A percentile compares a stretch with the other conserved stretches of the same genome.
These are phyloP conservation scores for Trachemys scripta DNA, from an alignment of 2,113 vertebrate genomes.

Conservation along the genomic window DNA sequence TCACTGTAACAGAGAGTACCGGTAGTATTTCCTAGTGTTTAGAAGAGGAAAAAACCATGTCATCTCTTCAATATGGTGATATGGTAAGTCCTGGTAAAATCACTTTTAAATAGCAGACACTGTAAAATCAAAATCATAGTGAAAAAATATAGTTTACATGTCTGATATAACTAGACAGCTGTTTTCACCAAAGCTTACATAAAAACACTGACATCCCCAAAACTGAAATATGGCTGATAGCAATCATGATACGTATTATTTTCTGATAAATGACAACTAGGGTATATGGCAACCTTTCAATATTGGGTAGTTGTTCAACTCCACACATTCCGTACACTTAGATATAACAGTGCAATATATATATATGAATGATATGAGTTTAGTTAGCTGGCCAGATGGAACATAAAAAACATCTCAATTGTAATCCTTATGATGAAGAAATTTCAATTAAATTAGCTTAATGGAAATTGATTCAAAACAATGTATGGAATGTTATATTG, in stretches of 20 bases:
- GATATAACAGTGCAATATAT: constrained; percentile 31
- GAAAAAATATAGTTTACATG: not conserved
- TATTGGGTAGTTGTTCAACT: not conserved
- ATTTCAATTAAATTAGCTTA: constrained; percentile 47
- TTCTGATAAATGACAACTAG: not conserved
- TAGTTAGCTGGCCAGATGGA: constrained; percentile 5
- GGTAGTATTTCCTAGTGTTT: not conserved
- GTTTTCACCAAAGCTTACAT: not conserved
- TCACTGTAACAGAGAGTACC: not conserved
- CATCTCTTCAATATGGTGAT: not conserved
- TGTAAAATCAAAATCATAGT: not conserved
- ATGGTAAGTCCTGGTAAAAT: not conserved
- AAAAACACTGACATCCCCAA: not conserved
- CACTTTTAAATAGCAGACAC: not conserved
- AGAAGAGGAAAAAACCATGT: not conserved
- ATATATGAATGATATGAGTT: constrained; percentile 7
- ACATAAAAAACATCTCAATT: constrained; percentile 51
- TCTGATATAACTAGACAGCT: not conserved
- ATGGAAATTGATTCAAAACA: constrained; percentile 38
- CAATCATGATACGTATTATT: not conserved
- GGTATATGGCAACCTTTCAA: not conserved
- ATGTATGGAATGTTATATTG: not conserved
- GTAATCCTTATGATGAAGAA: constrained; percentile 50
- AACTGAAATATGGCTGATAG: not conserved
- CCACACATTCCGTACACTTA: not conserved